Conservation (phyloP, 2,888 invertebrate species). For the Xanthostigma xanthostigma region DNA sequence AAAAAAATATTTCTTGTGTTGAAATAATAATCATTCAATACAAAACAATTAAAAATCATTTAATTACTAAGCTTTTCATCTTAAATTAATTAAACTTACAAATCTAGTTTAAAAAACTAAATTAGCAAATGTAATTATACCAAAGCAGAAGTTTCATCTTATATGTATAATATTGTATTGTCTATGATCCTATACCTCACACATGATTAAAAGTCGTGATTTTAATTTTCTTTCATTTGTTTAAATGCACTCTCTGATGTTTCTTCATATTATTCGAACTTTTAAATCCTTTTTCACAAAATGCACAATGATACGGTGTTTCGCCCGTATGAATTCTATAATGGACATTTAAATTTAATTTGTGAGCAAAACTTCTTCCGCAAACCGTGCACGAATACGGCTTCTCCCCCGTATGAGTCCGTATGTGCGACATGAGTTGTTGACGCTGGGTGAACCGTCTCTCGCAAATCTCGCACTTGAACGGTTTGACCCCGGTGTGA, state of each 20-base stretch:
- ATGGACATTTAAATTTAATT: slow-evolving; percentile 14
- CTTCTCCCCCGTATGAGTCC: slow-evolving; percentile 11
- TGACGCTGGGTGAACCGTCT: slow-evolving; percentile 9
- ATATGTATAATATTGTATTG: no score
- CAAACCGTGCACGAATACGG: slow-evolving; percentile 11
- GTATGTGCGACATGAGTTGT: slow-evolving; percentile 11
- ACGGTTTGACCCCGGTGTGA: slow-evolving; percentile 21
- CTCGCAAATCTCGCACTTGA: slow-evolving; percentile 10
- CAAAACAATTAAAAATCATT: no score
- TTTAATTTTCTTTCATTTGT: background rate
- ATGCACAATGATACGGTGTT: slow-evolving; percentile 13
- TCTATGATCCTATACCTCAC: no score
- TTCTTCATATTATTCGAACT: slow-evolving; percentile 15
- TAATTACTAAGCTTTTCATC: no score
- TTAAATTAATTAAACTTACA: no score
- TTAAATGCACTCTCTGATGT: slow-evolving; percentile 10
- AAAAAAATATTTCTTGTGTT: no score
- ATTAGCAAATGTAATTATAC: no score
- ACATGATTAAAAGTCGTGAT: no score
- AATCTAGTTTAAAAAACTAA: no score
- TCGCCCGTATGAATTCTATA: slow-evolving; percentile 14
- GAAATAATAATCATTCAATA: no score
- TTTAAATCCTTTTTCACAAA: slow-evolving; percentile 13
- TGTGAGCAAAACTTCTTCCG: slow-evolving; percentile 11
- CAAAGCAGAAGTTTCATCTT: no score